Percentiles rank a stretch among this genome's conserved stretches.
Conservation (phyloP, 2,113 vertebrate species). For the Cyprinodon variegatus region DNA sequence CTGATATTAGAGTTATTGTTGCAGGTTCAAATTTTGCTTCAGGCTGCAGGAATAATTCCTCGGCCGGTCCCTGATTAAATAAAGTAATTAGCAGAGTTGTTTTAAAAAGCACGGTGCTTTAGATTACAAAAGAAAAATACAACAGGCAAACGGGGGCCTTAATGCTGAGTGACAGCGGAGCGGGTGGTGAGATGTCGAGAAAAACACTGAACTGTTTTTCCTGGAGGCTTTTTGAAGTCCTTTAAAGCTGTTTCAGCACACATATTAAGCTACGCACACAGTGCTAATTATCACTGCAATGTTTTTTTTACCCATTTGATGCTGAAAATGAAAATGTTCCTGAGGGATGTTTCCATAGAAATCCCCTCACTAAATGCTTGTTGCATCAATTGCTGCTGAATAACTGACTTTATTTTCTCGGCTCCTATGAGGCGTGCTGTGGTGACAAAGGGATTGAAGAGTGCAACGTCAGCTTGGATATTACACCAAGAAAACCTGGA, state of each 20-base stretch:
- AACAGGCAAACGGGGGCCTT: constrained; percentile 58
- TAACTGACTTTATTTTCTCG: constrained; percentile 60
- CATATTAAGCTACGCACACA: constrained; percentile 43
- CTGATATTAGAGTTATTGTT: constrained; percentile 68
- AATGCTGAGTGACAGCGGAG: constrained; percentile 75
- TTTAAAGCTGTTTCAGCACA: constrained; percentile 63
- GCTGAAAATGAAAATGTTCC: constrained; percentile 73
- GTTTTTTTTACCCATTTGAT: constrained; percentile 71
- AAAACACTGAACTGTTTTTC: constrained; percentile 62
- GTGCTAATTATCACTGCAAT: constrained; percentile 70
- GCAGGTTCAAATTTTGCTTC: constrained; percentile 61
- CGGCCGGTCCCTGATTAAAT: constrained; percentile 65
- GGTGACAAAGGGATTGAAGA: constrained; percentile 60
- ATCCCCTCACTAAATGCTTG: constrained; percentile 60
- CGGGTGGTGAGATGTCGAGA: constrained; percentile 54
- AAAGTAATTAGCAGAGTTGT: constrained; percentile 69
- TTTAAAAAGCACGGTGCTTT: constrained; percentile 63
- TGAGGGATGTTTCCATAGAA: constrained; percentile 73
- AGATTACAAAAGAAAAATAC: constrained; percentile 75
- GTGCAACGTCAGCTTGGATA: constrained; percentile 61
- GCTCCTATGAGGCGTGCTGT: constrained; percentile 29
- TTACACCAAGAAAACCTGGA: constrained; percentile 67
- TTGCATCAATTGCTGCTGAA: constrained; percentile 57
- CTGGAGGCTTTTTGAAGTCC: constrained; percentile 70
- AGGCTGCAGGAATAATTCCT: constrained; percentile 66